Base-by-base conservation (phyloP, 2,113 vertebrate genomes). In the Zosterops pallidus region DNA sequence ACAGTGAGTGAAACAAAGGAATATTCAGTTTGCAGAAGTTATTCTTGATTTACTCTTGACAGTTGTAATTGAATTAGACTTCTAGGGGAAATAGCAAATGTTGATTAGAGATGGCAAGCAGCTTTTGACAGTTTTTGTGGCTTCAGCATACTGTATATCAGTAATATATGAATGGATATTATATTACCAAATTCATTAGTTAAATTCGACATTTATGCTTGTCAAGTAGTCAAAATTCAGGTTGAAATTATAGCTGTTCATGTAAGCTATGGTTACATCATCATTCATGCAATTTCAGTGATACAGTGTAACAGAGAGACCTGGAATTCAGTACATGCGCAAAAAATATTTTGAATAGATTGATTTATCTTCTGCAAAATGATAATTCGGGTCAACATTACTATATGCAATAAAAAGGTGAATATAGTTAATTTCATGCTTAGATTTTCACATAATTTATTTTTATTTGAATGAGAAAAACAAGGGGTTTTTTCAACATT, bases 21-120 rank as follows among this genome's bases (percentile, higher is more conserved):
- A 79, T 81, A 81, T 71, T 90, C 70, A 75, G 91, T 86, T 94
- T 95, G 35, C 52, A 83, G 75, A 56, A 92, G 57, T 67, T 90
- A 86, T 80, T 92, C 60, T 71, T 88, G 88, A 78, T 95, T 93
- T 94, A 67, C 90, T 94, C 20, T 55, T 83, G 79, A 88, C 68
- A 75, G n/a, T 17, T 64, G 41, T 86, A 93, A 88, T 90, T 89
- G 63, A 92, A 90, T 83, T 94, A 88, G 64, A 87, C 88, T 93
- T 92, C 78, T 55, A 77, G 35, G 79, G 68, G n/a, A 90, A 86
- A 88, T 67, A 90, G 67, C 17, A 77, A 87, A 85, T 68, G 9
- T 50, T 90, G 76, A 81, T 86, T 88, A 74, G 25, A 35, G 35
- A 93, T 67, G 79, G 83, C 59, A 90, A 86, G 49, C 35, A 86